These are phyloP conservation scores for Cylas formicarius DNA, from an alignment of 1,140 invertebrate genomes.

Conservation along the genomic window DNA sequence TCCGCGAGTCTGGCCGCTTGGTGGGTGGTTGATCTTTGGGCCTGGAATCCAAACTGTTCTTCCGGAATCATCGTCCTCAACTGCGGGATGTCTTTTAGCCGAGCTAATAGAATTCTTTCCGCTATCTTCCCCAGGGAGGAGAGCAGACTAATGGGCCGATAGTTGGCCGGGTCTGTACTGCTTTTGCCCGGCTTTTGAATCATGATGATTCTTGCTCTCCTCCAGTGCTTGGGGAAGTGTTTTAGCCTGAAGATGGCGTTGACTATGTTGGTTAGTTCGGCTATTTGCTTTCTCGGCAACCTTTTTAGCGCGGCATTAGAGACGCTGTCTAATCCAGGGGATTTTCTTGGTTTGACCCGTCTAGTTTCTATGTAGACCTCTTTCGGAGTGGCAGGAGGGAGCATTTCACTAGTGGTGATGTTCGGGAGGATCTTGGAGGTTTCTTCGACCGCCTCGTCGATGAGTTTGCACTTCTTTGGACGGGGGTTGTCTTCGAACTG, in stretches of 20 bases:
- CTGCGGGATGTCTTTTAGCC: constrained; percentile 21
- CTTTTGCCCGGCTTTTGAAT: constrained; percentile 42
- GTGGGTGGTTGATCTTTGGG: constrained; percentile 20
- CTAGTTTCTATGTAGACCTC: not conserved
- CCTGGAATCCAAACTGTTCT: constrained; percentile 26
- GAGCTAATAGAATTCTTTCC: constrained; percentile 28
- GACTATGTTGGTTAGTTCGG: constrained; percentile 14
- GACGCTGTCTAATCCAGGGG: constrained; percentile 29
- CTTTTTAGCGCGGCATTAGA: constrained; percentile 25
- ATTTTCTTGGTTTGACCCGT: constrained; percentile 15
- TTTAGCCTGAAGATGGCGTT: constrained; percentile 14
- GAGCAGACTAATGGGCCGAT: constrained; percentile 39
- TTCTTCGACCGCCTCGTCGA: too few species aligned
- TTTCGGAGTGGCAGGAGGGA: too few species aligned
- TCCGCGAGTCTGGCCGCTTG: constrained; percentile 21
- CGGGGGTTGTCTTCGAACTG: too few species aligned
- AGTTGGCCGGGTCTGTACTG: constrained; percentile 18
- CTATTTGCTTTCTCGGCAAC: constrained; percentile 17
- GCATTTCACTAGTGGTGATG: too few species aligned
- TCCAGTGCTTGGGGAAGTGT: constrained; percentile 31
- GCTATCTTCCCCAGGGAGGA: constrained; percentile 35
- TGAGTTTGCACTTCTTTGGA: too few species aligned
- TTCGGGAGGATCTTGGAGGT: too few species aligned
- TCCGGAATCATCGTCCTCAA: constrained; percentile 29
- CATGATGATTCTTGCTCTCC: constrained; percentile 33